Base-by-base conservation (phyloP, 2,797 vertebrate species). In the Geotrypetes seraphini region DNA sequence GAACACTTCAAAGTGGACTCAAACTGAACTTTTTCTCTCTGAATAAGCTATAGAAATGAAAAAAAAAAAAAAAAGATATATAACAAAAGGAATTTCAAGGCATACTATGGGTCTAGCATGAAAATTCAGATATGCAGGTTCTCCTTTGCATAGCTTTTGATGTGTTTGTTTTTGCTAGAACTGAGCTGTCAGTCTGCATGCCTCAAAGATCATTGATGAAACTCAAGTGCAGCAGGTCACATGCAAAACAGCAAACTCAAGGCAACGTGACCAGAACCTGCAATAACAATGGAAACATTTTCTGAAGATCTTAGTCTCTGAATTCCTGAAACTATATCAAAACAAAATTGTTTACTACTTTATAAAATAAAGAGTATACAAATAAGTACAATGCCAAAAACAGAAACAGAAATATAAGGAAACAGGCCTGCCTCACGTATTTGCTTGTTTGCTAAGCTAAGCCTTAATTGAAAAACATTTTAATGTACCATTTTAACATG, bases 141-240 rank as follows among this genome's bases (percentile, higher is more conserved):
- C 12, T 7, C 4, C 29, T 19, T 45, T 25, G 26, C 43, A 28
- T 12, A 28, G 7, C 34, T 45, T 32, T 54, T n/a, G 23, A 39
- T 41, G 20, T 35, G 16, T 39, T 25, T 25, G 12, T 24, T 53
- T 40, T 50, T 20, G 10, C 17, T 12, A 12, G 7, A 25, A n/a
- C 12, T 13, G 5, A 13, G 12, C 7, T 30, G 16, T 37, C 25
- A 47, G 21, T 9, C 22, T 6, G 12, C 11, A 19, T 14, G 2
- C 4, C 10, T 13, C 25, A 37, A 10, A 21, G 7, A 6, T 22
- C 16, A 15, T 12, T 28, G 16, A 18, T 25, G 40, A 15, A 25
- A 15, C 20, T 11, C 6, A 8, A 25, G 7, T 3, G 6, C 25
- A 24, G 13, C 10, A 25, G 22, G 16, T 16, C 22, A 26, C 14